Percentiles rank a stretch among this genome's conserved stretches.
Conservation (phyloP, 2,888 invertebrate species). For the Baccha elongata region DNA sequence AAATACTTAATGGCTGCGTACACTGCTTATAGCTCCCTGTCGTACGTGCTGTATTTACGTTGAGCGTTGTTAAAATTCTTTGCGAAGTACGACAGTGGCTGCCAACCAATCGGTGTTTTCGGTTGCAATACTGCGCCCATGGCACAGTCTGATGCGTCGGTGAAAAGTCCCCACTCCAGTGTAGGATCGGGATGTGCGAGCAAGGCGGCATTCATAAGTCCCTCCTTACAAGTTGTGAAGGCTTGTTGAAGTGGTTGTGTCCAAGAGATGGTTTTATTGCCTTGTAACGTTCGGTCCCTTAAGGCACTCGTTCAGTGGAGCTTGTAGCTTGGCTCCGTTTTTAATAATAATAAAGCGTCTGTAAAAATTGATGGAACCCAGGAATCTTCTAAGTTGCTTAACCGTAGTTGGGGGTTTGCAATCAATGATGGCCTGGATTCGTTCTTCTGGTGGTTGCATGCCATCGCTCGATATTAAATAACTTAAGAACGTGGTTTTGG, state of each 20-base stretch:
- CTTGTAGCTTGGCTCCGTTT: slow-evolving; percentile 41
- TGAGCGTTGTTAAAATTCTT: neutral
- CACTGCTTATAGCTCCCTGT: too few species aligned
- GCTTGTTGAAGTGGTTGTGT: slow-evolving; percentile 4
- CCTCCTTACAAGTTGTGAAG: slow-evolving; percentile 2
- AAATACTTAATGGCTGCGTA: too few species aligned
- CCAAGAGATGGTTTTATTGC: neutral
- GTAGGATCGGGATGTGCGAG: slow-evolving; percentile 28
- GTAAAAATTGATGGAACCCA: slow-evolving; percentile 79
- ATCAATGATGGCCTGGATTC: slow-evolving; percentile 76
- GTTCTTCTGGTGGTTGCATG: slow-evolving; percentile 76
- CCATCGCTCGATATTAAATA: slow-evolving; percentile 64
- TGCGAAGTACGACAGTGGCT: slow-evolving; percentile 4
- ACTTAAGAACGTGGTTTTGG: slow-evolving; percentile 1
- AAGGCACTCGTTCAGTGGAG: slow-evolving; percentile 26
- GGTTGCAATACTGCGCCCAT: neutral
- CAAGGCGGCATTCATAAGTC: slow-evolving; percentile 18
- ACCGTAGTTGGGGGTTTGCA: slow-evolving; percentile 75
- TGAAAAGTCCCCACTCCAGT: too few species aligned
- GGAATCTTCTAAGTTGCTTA: slow-evolving; percentile 62
- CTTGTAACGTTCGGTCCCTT: slow-evolving; percentile 26
- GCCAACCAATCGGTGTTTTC: slow-evolving; percentile 18
- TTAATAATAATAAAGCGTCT: slow-evolving; percentile 76
- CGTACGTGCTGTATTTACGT: too few species aligned
- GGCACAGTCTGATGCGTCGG: slow-evolving; percentile 23